Percentiles rank a stretch among this genome's conserved stretches.
Evolutionary conservation across 1,140 invertebrate species (phyloP).

Genomic region (Dysdera silvatica): DNA sequence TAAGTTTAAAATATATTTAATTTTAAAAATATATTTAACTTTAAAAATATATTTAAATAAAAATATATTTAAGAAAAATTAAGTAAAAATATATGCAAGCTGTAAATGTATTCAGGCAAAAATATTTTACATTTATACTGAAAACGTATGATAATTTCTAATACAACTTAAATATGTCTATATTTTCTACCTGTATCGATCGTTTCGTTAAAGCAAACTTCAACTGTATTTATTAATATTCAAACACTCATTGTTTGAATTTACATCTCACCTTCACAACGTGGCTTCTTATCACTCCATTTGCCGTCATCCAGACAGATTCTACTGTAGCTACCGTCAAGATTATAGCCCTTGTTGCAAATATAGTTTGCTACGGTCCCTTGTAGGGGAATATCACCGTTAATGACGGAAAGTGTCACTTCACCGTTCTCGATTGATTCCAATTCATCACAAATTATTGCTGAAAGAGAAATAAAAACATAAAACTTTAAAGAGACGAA

Average conservation of each 20-base stretch:
- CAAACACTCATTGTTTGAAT: neutral
- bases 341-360: conserved; percentile 10
- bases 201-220: no score
- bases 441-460: conserved; percentile 13
- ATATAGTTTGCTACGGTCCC: conserved; percentile 7
- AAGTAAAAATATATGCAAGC: no score
- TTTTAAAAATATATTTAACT: no score
- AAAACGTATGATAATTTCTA: neutral
- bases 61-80: no score
- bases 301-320: conserved; percentile 10
- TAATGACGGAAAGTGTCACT: neutral
- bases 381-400: conserved; percentile 1
- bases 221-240: no score
- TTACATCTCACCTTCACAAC: conserved; percentile 15
- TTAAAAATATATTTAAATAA: no score
- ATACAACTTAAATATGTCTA: neutral
- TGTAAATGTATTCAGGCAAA: no score
- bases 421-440: conserved; percentile 1
- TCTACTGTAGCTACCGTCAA: neutral
- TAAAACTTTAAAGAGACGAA: no score
- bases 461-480: conserved; percentile 5
- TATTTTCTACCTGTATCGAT: neutral
- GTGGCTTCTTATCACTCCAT: conserved; percentile 11
- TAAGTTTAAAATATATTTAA: no score
- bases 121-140: no score